Base-by-base conservation (phyloP, 2,797 vertebrate species). In the Orestias chungarensis region DNA sequence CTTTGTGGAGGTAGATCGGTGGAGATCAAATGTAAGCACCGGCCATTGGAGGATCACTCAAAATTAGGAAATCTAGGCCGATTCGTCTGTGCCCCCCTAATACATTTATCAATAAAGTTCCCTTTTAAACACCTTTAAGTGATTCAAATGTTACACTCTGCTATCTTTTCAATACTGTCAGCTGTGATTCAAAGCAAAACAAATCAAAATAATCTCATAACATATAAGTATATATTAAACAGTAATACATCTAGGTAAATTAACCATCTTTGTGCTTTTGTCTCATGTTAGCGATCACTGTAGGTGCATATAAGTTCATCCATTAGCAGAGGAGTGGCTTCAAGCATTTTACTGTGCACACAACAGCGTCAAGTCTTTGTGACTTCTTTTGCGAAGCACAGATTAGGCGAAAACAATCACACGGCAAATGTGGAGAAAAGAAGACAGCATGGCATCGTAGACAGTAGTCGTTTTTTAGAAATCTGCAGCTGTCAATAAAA, bases 341-440 rank as follows among this genome's bases (percentile, higher is more conserved):
- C 40, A 71, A 74, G 66, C 46, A 8, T 50, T 43, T 78, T 43
- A 18, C n/a, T 49, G 23, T 71, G 43, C 46, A 20, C 59, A 35
- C 38, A 76, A 64, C 38, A 40, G 49, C 70, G 49, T 52, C n/a
- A 66, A 54, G 33, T 3, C 40, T 69, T 35, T n/a, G 65, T 7
- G 38, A n/a, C 52, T 69, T 62, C 44, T 66, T 52, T 64, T 25
- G 64, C 54, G 11, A 68, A 67, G 68, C 62, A 76, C 47, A 31
- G 31, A 64, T 73, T 87, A 89, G 86, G 82, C 85, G 82, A 91
- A 76, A 49, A 31, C 85, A 84, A 67, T 71, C 70, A 75, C 80
- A 78, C 85, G 73, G 85, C 81, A 81, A 70, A 81, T 43, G 80
- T 76, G 74, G 71, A 81, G 29, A 67, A 78, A 75, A 79, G 38